phyloP scores from a whole-genome alignment of 1,140 invertebrate species.

The Caenorhabditis latens region DNA sequence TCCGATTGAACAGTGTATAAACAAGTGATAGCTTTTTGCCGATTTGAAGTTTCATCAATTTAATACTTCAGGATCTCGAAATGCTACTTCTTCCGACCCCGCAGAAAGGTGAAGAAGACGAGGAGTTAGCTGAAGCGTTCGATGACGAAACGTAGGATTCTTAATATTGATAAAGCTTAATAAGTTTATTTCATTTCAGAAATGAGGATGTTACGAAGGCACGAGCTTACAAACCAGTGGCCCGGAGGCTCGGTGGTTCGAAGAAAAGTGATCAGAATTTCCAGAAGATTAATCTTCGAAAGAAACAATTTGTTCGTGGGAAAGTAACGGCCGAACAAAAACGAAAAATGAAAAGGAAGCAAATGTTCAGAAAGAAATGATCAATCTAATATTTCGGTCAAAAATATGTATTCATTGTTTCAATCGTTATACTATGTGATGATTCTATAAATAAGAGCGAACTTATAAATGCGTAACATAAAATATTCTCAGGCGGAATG shows the following conservation, averaged over 20 bases:
- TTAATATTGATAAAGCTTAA: background rate
- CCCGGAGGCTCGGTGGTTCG: background rate
- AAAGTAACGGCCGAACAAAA: conserved; percentile 59
- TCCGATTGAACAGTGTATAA: no score
- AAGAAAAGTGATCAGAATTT: conserved; percentile 37
- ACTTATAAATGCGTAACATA: background rate
- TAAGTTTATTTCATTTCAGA: conserved; percentile 39
- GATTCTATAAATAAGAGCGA: no score
- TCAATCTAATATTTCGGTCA: background rate
- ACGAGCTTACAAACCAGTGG: background rate
- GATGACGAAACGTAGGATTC: conserved; percentile 44
- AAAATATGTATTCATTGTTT: background rate
- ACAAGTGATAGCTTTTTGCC: no score
- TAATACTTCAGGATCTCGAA: conserved; percentile 29
- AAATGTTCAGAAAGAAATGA: conserved; percentile 56
- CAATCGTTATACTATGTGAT: background rate
- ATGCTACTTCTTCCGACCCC: conserved; percentile 38
- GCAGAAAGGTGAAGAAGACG: background rate
- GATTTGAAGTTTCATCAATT: no score
- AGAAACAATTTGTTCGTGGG: conserved; percentile 58
- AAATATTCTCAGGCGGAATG: background rate
- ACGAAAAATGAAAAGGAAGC: conserved; percentile 56
- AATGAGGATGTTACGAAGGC: conserved; percentile 9
- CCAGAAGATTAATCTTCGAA: conserved; percentile 56
- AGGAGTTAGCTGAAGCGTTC: conserved; percentile 5